Percentiles rank a stretch among this genome's conserved stretches.
phyloP scores from a whole-genome alignment of 2,797 vertebrate species.

The Catharus ustulatus region DNA sequence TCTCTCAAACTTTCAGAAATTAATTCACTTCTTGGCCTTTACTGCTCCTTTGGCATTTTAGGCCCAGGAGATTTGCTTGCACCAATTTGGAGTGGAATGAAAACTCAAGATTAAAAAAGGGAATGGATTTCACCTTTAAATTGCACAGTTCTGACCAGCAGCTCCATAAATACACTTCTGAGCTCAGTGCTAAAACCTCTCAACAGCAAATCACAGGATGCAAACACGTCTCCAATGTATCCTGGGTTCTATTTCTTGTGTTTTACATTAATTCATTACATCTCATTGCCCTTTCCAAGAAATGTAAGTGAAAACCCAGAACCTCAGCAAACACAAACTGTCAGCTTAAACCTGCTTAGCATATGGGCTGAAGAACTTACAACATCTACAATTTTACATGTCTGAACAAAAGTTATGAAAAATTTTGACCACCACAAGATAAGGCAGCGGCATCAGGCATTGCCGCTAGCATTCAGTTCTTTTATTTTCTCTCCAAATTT shows the following conservation, averaged over 20 bases:
- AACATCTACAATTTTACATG: background rate
- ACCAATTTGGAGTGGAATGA: constrained; percentile 1
- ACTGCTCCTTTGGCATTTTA: constrained; percentile 26
- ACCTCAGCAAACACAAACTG: background rate
- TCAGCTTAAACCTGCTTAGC: background rate
- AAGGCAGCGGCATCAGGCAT: background rate
- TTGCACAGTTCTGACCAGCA: constrained; percentile 31
- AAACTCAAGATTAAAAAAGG: constrained; percentile 44
- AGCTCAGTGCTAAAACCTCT: background rate
- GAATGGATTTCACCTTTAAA: constrained; percentile 48
- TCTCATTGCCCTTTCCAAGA: constrained; percentile 8
- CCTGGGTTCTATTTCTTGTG: background rate
- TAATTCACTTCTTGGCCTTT: constrained; percentile 40
- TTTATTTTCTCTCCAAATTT: background rate
- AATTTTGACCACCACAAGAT: background rate
- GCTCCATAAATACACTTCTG: constrained; percentile 19
- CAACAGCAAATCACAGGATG: background rate
- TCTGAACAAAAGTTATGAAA: background rate
- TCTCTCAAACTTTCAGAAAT: constrained; percentile 33
- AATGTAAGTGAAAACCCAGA: background rate
- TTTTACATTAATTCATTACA: constrained; percentile 37
- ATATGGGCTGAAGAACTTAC: background rate
- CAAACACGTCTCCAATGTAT: background rate
- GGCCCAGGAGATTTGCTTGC: constrained; percentile 6
- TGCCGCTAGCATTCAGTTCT: background rate